Base-by-base conservation (phyloP, 2,113 vertebrate species). In the Eretmochelys imbricata region DNA sequence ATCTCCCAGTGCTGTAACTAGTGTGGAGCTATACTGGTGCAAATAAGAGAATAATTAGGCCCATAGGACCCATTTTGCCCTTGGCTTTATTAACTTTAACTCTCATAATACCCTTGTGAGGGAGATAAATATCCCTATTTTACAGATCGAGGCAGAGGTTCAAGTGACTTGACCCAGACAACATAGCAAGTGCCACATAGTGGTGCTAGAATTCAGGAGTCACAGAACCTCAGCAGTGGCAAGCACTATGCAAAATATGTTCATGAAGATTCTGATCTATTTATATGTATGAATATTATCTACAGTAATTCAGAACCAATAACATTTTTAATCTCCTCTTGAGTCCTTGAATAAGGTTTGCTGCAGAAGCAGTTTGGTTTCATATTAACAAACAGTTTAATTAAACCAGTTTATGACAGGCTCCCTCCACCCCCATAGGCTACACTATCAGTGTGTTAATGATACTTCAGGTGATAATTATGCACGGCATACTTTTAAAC, bases 301-400 rank as follows among this genome's bases (percentile, higher is more conserved):
- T 94, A 31, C 78, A 88, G 86, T 92, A 5, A 88, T n/a, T 90
- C 57, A 90, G 84, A 96, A 87, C 24, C 35, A 78, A 62, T 48
- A 87, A 54, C 5, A 72, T 85, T 96, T 95, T 97, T 87, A 69
- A 96, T 91, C 62, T 89, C 46, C 55, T 49, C 49, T 93, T 91
- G n/a, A 89, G 90, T 51, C 25, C 27, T 94, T 87, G 81, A 24
- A n/a, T 89, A 94, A 94, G 85, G 4, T 85, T 93, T 46, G 35
- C 49, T 85, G 46, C 46, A 89, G 62, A 25, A 81, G 80, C 29
- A 89, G 92, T 87, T 91, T 78, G 49, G 92, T 91, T 85, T 57
- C 53, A 46, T 48, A 76, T 91, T 93, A 84, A 88, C 82, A 29
- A 62, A 55, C 91, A 92, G 35, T 48, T 87, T 57, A 91, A n/a